Conservation (phyloP, 2,797 vertebrate species). For the Dryobates pubescens region DNA sequence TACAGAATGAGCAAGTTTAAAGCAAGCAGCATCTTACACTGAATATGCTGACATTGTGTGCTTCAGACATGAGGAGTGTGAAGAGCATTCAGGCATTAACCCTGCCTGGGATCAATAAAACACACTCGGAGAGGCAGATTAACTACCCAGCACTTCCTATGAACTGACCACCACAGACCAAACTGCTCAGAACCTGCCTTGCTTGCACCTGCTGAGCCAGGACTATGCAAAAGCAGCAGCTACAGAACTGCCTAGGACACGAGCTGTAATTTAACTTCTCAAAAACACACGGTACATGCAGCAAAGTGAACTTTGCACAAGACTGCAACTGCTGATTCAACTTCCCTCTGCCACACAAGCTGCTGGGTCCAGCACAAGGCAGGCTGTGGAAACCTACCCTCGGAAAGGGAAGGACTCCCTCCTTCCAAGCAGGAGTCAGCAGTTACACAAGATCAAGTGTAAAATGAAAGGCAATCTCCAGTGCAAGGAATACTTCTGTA, state of each 20-base stretch:
- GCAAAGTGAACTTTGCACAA: constrained; percentile 3
- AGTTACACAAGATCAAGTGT: neutral
- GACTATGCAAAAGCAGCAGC: accelerated
- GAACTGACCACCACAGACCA: neutral
- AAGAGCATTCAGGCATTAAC: neutral
- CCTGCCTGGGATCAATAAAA: neutral
- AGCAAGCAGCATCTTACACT: neutral
- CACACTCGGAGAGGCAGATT: neutral
- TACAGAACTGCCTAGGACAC: accelerated
- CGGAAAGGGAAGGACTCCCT: neutral
- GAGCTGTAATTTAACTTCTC: neutral
- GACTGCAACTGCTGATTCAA: neutral
- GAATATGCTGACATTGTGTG: neutral
- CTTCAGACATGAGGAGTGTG: accelerated
- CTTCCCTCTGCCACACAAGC: neutral
- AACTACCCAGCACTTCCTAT: neutral
- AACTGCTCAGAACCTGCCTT: neutral
- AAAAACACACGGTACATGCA: accelerated
- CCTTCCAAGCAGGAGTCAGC: neutral
- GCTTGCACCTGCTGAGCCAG: neutral
- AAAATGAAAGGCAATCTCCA: accelerated
- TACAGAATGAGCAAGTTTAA: neutral
- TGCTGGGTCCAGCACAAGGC: neutral
- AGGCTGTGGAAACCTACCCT: accelerated
- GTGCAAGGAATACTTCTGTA: neutral